Conservation (phyloP, 2,888 invertebrate genomes). For the Orthonevra nobilis region DNA sequence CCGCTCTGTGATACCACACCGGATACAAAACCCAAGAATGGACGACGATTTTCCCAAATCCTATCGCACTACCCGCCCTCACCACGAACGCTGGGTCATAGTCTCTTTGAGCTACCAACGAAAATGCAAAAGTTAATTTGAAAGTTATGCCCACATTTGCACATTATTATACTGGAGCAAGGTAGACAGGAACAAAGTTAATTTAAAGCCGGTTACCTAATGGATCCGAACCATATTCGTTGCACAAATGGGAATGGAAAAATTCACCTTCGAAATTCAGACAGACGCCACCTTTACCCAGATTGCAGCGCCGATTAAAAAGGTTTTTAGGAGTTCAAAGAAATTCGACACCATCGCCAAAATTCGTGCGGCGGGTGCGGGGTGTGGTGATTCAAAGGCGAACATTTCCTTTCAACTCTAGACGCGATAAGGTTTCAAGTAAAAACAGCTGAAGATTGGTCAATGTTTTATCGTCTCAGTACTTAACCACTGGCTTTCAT, state of each 20-base stretch:
- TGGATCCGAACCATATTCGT: slow-evolving; percentile 26
- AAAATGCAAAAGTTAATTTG: slow-evolving; percentile 68
- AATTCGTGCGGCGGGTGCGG: slow-evolving; percentile 11
- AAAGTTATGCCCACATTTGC: slow-evolving; percentile 66
- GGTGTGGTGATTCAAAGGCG: slow-evolving; percentile 23
- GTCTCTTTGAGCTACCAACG: slow-evolving; percentile 21
- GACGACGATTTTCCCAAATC: slow-evolving; percentile 5
- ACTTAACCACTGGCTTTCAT: slow-evolving; percentile 36
- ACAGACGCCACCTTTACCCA: background rate
- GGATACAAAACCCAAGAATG: slow-evolving; percentile 19
- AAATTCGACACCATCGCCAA: slow-evolving; percentile 7
- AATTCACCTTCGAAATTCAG: slow-evolving; percentile 26
- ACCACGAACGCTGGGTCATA: background rate
- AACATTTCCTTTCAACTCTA: background rate
- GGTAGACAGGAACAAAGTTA: slow-evolving; percentile 50
- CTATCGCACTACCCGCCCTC: background rate
- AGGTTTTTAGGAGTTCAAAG: slow-evolving; percentile 51
- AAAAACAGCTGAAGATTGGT: slow-evolving; percentile 1
- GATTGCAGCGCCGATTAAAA: slow-evolving; percentile 33
- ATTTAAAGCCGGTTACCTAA: slow-evolving; percentile 62
- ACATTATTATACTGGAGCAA: slow-evolving; percentile 47
- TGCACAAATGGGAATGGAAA: slow-evolving; percentile 41
- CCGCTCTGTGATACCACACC: slow-evolving; percentile 41
- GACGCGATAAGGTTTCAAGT: slow-evolving; percentile 27
- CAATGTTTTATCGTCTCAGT: slow-evolving; percentile 39